These are phyloP conservation scores for Actinostola sp. DNA, from an alignment of 92 coral and sea anemone species.

Conservation along the genomic window DNA sequence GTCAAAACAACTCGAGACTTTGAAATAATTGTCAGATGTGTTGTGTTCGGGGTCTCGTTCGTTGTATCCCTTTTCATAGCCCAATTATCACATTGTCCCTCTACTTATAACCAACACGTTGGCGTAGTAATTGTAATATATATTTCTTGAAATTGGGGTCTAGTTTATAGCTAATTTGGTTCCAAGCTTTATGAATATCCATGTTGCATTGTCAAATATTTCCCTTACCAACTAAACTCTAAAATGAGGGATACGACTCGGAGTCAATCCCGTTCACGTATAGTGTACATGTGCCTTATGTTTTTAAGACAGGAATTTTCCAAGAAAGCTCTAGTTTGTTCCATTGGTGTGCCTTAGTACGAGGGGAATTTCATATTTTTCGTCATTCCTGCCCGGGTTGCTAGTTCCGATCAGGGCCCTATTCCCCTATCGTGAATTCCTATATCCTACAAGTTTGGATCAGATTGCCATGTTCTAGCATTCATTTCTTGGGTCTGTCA, in stretches of 20 bases:
- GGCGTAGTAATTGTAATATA: not conserved
- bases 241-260: not conserved
- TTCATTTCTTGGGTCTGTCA: constrained; percentile 31
- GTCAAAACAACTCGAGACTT: constrained; percentile 6
- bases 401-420: not conserved
- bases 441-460: constrained; percentile 26
- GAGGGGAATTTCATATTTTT: constrained; percentile 4
- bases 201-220: constrained; percentile 11
- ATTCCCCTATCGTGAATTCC: constrained; percentile 26
- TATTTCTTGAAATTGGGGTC: not conserved
- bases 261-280: not conserved
- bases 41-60: not conserved
- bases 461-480: constrained; percentile 23
- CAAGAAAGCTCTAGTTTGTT: not conserved
- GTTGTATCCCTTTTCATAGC: constrained; percentile 21
- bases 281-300: not conserved
- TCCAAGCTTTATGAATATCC: not conserved
- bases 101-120: constrained; percentile 4
- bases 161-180: not conserved
- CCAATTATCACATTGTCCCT: constrained; percentile 18
- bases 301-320: constrained; percentile 2
- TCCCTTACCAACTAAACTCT: too few relatives aligned
- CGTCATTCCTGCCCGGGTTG: not conserved
- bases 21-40: not conserved
- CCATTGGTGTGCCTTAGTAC: not conserved